phyloP scores from a whole-genome alignment of 2,113 vertebrate genomes.

The Callaeas wilsoni region DNA sequence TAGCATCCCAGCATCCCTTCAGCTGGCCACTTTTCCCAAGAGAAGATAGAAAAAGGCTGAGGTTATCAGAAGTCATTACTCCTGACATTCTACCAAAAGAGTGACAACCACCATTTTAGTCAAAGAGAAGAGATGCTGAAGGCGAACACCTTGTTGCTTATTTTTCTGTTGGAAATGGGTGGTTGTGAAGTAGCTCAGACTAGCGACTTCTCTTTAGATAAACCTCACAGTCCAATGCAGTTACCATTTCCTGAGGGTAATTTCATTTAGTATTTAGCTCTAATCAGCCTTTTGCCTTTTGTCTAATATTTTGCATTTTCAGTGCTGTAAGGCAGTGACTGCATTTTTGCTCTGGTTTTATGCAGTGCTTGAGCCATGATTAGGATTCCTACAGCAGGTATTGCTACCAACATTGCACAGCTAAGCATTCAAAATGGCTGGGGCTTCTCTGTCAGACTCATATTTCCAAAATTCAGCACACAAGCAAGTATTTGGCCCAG shows the following conservation, averaged over 20 bases:
- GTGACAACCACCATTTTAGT: neutral
- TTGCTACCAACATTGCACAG: neutral
- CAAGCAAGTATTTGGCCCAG: neutral
- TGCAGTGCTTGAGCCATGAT: neutral
- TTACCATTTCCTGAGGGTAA: neutral
- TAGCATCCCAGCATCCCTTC: neutral
- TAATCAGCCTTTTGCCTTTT: neutral
- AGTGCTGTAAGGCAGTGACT: neutral
- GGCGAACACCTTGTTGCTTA: neutral
- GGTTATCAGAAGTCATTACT: neutral
- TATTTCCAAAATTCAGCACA: neutral
- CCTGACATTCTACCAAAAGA: neutral
- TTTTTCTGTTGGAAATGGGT: neutral
- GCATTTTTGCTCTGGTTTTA: neutral
- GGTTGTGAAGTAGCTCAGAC: neutral
- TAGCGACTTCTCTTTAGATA: neutral
- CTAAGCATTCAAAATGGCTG: neutral
- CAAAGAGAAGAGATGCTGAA: neutral
- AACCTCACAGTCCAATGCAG: neutral
- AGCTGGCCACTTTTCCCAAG: neutral
- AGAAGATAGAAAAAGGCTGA: neutral
- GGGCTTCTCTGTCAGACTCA: neutral
- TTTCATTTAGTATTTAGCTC: neutral
- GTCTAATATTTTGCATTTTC: neutral
- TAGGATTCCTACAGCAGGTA: neutral